A percentile compares a stretch with the other conserved stretches of the same genome.
phyloP scores from a whole-genome alignment of 2,797 vertebrate genomes.

The Alfaro cultratus region DNA sequence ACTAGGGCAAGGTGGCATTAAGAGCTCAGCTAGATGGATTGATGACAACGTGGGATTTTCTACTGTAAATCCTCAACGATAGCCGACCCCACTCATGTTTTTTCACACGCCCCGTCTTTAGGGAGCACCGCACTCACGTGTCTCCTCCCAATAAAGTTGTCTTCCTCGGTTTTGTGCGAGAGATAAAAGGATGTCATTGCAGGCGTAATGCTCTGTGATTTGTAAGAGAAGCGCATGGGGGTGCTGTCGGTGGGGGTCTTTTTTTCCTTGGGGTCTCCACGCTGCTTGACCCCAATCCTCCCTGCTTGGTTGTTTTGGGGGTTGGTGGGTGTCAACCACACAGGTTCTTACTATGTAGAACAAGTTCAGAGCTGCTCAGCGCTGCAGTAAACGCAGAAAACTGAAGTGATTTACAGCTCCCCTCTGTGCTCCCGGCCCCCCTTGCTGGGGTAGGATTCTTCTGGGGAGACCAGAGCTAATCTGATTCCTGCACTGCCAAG shows the following conservation, averaged over 20 bases:
- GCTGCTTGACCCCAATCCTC: slow-evolving; percentile 68
- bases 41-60: slow-evolving; percentile 73
- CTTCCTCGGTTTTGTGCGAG: slow-evolving; percentile 32
- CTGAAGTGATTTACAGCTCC: slow-evolving; percentile 60
- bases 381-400: slow-evolving; percentile 47
- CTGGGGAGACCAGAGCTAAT: slow-evolving; percentile 48
- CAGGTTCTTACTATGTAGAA: slow-evolving; percentile 45
- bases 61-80: slow-evolving; percentile 72
- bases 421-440: slow-evolving; percentile 28
- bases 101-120: slow-evolving; percentile 38
- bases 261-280: slow-evolving; percentile 42
- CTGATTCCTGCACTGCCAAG: slow-evolving; percentile 15
- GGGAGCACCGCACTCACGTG: background rate
- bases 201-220: slow-evolving; percentile 56
- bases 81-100: slow-evolving; percentile 61
- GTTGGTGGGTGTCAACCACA: slow-evolving; percentile 33
- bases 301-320: slow-evolving; percentile 34
- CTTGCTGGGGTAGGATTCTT: slow-evolving; percentile 48
- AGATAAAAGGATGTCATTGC: slow-evolving; percentile 51
- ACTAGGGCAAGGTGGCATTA: slow-evolving; percentile 67
- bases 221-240: slow-evolving; percentile 26
- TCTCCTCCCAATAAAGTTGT: slow-evolving; percentile 38
- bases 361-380: slow-evolving; percentile 65
- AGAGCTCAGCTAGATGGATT: slow-evolving; percentile 59
- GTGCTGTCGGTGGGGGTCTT: slow-evolving; percentile 14